Percentiles rank a stretch among this genome's conserved stretches.
phyloP scores from a whole-genome alignment of 92 coral and sea anemone genomes.

The Porites divaricata region DNA sequence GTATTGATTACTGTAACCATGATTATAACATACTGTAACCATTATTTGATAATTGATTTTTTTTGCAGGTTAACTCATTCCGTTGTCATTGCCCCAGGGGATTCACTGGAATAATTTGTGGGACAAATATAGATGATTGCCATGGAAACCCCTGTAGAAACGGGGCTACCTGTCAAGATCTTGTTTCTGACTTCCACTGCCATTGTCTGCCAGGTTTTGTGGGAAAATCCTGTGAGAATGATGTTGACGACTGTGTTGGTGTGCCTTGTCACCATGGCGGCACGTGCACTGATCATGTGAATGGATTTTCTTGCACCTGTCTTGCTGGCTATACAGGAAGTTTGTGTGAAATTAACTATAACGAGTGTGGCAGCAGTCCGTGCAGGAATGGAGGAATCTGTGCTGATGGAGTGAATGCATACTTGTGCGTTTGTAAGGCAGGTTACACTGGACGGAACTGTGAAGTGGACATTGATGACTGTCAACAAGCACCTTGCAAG shows the following conservation, averaged over 20 bases:
- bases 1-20: background rate
- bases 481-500: conserved; percentile 66
- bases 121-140: conserved; percentile 78
- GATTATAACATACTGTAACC: background rate
- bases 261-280: conserved; percentile 79
- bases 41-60: background rate
- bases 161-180: conserved; percentile 76
- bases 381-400: conserved; percentile 86
- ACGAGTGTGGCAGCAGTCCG: conserved; percentile 81
- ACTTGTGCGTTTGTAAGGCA: conserved; percentile 77
- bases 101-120: conserved; percentile 78
- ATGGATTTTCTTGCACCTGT: conserved; percentile 72
- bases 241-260: conserved; percentile 73
- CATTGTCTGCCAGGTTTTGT: conserved; percentile 69
- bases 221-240: conserved; percentile 68
- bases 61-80: conserved; percentile 79
- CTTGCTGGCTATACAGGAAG: conserved; percentile 68
- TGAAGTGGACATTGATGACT: conserved; percentile 74
- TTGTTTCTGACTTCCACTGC: conserved; percentile 68
- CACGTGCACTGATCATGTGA: conserved; percentile 69
- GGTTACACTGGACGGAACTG: conserved; percentile 78
- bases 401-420: conserved; percentile 87
- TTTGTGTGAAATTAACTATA: conserved; percentile 67
- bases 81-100: conserved; percentile 72
- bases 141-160: conserved; percentile 80